Evolutionary conservation across 1,140 invertebrate genomes (phyloP).

Genomic region (Cotesia typhae): DNA sequence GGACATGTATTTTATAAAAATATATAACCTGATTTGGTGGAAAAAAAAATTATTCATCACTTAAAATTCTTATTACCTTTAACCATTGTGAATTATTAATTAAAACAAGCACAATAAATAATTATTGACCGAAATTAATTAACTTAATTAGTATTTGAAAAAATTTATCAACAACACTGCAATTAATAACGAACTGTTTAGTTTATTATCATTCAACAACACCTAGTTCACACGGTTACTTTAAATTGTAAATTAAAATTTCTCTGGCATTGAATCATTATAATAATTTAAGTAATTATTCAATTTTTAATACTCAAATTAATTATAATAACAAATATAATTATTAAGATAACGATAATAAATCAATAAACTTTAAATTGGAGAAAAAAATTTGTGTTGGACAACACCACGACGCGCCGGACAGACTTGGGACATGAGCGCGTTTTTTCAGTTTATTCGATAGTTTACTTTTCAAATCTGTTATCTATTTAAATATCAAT

Average conservation of each 20-base stretch:
- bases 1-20: background rate
- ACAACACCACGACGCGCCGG: background rate
- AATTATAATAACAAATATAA: background rate
- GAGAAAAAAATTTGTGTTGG: background rate
- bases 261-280: background rate
- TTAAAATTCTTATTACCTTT: constrained; percentile 5
- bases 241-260: constrained; percentile 2
- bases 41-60: background rate
- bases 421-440: background rate
- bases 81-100: constrained; percentile 2
- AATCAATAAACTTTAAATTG: constrained; percentile 1
- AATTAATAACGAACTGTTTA: too few relatives aligned
- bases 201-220: background rate
- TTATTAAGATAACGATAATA: background rate
- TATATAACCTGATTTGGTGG: background rate
- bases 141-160: too few relatives aligned
- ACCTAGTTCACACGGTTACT: background rate
- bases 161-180: too few relatives aligned
- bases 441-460: constrained; percentile 10
- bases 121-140: too few relatives aligned
- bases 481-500: too few relatives aligned
- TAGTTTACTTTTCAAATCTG: too few relatives aligned
- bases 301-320: background rate
- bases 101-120: too few relatives aligned
- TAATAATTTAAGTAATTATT: background rate